Evolutionary conservation across 2,797 vertebrate genomes (phyloP).

Genomic region (Neosalanx taihuensis): DNA sequence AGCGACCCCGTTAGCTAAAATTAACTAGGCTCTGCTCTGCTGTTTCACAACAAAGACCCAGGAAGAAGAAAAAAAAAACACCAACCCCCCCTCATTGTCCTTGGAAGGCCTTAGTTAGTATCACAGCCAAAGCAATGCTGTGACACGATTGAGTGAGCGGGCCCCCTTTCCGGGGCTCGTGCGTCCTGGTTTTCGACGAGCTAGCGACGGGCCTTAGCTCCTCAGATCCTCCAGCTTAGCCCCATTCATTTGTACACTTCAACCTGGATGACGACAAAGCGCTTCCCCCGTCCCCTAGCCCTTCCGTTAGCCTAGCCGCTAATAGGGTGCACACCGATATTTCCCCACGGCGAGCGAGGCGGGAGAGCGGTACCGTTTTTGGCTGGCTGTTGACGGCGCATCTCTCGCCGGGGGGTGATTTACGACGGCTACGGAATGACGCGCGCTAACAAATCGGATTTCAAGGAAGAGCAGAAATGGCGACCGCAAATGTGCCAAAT

Average conservation of each 20-base stretch:
- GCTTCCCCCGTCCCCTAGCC: constrained; percentile 4
- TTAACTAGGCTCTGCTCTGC: neutral
- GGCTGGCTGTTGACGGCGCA: neutral
- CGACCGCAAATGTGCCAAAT: constrained; percentile 13
- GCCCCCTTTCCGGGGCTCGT: neutral
- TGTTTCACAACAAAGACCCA: constrained; percentile 3
- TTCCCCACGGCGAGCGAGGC: neutral
- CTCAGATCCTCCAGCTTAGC: neutral
- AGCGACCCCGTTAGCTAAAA: constrained; percentile 12
- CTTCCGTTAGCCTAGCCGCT: neutral
- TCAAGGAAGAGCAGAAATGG: neutral
- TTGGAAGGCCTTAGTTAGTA: neutral
- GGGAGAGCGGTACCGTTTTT: neutral
- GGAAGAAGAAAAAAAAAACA: neutral
- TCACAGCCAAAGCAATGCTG: constrained; percentile 4
- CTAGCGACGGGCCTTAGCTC: neutral
- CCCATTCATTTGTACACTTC: too few species aligned
- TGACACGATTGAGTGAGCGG: neutral
- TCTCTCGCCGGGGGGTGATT: constrained; percentile 5
- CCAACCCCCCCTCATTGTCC: neutral
- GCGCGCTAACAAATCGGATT: constrained; percentile 8
- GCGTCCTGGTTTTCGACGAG: neutral
- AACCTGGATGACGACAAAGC: neutral
- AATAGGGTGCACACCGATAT: neutral
- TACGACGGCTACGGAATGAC: constrained; percentile 12